Base-by-base conservation (phyloP, 1,140 invertebrate species). In the Atta cephalotes region DNA sequence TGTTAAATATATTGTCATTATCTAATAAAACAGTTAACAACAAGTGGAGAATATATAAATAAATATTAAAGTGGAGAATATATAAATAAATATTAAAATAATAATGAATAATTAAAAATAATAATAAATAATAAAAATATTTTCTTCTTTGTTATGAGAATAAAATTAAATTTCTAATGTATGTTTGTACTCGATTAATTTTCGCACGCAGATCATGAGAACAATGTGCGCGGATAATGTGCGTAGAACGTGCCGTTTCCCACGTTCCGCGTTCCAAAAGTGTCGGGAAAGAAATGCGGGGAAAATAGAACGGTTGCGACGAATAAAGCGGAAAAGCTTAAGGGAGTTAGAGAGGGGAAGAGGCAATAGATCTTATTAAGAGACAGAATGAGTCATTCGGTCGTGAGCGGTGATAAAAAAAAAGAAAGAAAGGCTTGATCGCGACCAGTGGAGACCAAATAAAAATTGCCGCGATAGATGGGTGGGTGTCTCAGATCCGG, bases 401-500 rank as follows among this genome's bases (percentile, higher is more conserved):
- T 71, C 77, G 68, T 72, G 18, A 10, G 53, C 5, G 76, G 18
- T 70, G 58, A 72, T 3, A 10, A 21, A 35, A 35, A 91, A 70
- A 21, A 45, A 77, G 56, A 25, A 65, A 78, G 66, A n/a, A 72
- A 39, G 87, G 71, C 88, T 90, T 81, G 89, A 85, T 91, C 56
- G 84, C 87, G 87, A 70, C 66, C 84, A 49, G 85, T 70, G 72
- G 70, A 88, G 87, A 85, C 58, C 74, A 82, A 82, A 70, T 65
- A 81, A 82, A 82, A 72, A 82, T 51, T 51, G 21, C 65, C 28
- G 63, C 79, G 86, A 88, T 86, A 91, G 81, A 90, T 89, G 88
- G 87, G 86, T 85, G 89, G 91, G 92, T 92, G 92, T 93, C 93
- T 94, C 89, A 94, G 93, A 94, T 95, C 94, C 95, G 94, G 95